Evolutionary conservation across 2,888 invertebrate species (phyloP).

Genomic region (Eupithecia subumbrata): DNA sequence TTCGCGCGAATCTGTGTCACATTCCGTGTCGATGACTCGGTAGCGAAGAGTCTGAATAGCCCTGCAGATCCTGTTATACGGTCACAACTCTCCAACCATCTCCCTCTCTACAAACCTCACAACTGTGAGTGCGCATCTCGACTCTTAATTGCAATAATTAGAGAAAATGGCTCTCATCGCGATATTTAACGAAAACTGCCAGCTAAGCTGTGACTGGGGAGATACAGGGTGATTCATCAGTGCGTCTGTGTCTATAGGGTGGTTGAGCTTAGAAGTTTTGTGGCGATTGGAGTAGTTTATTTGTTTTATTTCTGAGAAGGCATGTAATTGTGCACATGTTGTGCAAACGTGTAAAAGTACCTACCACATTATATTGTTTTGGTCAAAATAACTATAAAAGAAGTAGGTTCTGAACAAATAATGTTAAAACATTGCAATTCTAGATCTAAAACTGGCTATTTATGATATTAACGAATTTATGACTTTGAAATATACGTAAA

Average conservation of each 20-base stretch:
- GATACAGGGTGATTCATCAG: constrained; percentile 7
- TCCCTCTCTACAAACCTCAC: constrained; percentile 38
- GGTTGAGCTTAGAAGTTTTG: constrained; percentile 1
- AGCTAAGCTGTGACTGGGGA: not conserved
- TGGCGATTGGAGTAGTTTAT: not conserved
- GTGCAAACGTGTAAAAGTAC: too few species aligned
- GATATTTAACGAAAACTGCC: constrained; percentile 41
- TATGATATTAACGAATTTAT: too few species aligned
- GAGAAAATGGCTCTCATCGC: constrained; percentile 64
- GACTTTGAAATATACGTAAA: too few species aligned
- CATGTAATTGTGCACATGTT: not conserved
- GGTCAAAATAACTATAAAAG: too few species aligned
- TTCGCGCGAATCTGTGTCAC: too few species aligned
- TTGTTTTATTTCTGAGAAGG: not conserved
- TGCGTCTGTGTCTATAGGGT: not conserved
- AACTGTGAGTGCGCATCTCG: constrained; percentile 23
- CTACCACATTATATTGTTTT: too few species aligned
- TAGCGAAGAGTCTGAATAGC: too few species aligned
- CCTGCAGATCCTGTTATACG: too few species aligned
- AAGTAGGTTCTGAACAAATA: too few species aligned
- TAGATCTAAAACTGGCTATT: too few species aligned
- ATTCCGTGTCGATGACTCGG: too few species aligned
- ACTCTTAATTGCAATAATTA: constrained; percentile 69
- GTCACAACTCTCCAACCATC: constrained; percentile 15
- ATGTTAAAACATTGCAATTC: too few species aligned